phyloP scores from a whole-genome alignment of 2,888 invertebrate species.

The Heliconius hortense region DNA sequence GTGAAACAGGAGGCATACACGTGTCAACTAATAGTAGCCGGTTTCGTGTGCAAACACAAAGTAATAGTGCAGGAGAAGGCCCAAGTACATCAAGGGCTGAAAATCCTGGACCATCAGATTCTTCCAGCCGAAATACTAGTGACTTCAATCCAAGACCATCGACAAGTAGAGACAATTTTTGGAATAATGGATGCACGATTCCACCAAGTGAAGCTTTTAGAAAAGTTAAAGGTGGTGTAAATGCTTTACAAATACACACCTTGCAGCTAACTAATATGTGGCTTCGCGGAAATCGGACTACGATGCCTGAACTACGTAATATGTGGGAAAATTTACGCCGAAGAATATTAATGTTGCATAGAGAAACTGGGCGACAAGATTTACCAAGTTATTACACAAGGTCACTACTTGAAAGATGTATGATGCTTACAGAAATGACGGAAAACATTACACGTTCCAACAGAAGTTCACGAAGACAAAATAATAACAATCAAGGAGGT shows the following conservation, averaged over 20 bases:
- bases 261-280: conserved; percentile 66
- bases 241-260: conserved; percentile 68
- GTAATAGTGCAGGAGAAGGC: conserved; percentile 46
- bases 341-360: conserved; percentile 80
- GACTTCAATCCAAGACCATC: conserved; percentile 58
- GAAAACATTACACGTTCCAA: conserved; percentile 55
- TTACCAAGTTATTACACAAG: conserved; percentile 69
- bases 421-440: conserved; percentile 70
- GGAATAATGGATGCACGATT: conserved; percentile 55
- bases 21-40: conserved; percentile 58
- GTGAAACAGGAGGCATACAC: conserved; percentile 53
- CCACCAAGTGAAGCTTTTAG: conserved; percentile 69
- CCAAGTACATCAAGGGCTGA: conserved; percentile 46
- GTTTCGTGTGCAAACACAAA: conserved; percentile 67
- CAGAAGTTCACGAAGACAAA: conserved; percentile 48
- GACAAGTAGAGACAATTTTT: conserved; percentile 65
- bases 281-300: conserved; percentile 67
- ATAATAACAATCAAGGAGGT: conserved; percentile 47
- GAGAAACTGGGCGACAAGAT: conserved; percentile 70
- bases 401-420: conserved; percentile 70
- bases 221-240: conserved; percentile 67
- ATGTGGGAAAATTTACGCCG: conserved; percentile 85
- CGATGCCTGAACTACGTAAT: conserved; percentile 82
- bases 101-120: conserved; percentile 42
- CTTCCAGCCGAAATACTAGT: conserved; percentile 42